Percentiles rank a stretch among this genome's conserved stretches.
Conservation (phyloP, 2,888 invertebrate species). For the Eupithecia centaureata region DNA sequence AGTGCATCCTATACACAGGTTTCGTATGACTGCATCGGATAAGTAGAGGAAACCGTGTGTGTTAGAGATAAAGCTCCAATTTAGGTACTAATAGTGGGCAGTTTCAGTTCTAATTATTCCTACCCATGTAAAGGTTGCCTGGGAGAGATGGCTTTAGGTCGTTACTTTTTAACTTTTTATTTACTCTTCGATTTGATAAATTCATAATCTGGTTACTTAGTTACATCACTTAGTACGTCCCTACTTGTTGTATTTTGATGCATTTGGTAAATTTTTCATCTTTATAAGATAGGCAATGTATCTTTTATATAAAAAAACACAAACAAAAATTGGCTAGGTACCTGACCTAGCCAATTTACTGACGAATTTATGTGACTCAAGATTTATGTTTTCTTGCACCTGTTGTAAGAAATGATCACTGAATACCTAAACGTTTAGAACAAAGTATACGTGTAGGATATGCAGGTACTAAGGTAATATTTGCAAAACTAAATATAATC, state of each 20-base stretch:
- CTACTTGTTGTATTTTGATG: too few species aligned
- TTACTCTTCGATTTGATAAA: too few species aligned
- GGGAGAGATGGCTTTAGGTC: neutral
- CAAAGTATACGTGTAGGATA: too few species aligned
- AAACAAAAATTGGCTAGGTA: too few species aligned
- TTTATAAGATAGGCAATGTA: too few species aligned
- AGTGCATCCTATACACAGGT: neutral
- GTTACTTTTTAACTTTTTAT: neutral
- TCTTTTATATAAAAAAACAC: neutral
- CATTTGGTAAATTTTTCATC: too few species aligned
- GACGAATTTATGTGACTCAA: too few species aligned
- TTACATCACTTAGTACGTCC: too few species aligned
- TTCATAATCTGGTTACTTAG: too few species aligned
- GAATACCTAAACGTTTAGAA: neutral
- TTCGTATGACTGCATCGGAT: neutral
- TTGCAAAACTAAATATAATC: too few species aligned
- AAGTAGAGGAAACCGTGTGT: neutral
- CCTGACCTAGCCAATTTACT: too few species aligned
- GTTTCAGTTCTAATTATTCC: neutral
- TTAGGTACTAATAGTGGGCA: neutral
- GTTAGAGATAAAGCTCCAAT: neutral
- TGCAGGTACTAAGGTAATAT: neutral
- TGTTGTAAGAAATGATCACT: neutral
- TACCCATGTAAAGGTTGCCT: neutral
- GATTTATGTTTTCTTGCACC: neutral